Evolutionary conservation across 1,140 invertebrate species (phyloP), one percentile per base, ranked within the genome.

Genomic region (Berghia stephanieae): DNA sequence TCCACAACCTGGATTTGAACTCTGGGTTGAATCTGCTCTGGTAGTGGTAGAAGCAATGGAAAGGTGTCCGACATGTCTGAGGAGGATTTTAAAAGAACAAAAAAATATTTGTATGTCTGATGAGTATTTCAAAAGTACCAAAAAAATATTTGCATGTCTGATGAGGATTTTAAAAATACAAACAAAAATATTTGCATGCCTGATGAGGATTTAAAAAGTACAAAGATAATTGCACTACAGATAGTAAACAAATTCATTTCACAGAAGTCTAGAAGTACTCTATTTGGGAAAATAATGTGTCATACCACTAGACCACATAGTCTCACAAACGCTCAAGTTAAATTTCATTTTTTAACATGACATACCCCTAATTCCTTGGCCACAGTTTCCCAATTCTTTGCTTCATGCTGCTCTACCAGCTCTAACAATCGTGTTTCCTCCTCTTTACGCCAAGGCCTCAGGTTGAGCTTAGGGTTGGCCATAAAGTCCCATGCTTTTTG

Each of bases 11-110:
- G 60, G 79, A 68, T 24, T 74, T 69, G 66, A 77, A 81, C 24
- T 81, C 78, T n/a, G 78, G 34, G 75, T 84, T 85, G 16, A 88
- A 76, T 67, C 86, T 81, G 31, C 81, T 80, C 60, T 88, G 86
- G 69, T 86, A 89, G 77, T 86, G 84, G 79, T 88, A 86, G n/a
- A 89, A 68, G 75, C 88, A 89, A 55, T 88, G 87, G 60, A 84
- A 89, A 3, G 88, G 78, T 57, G 87, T 87, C 49, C 88, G 76
- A 24, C 83, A 80, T 16, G 87, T 88, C 86, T 88, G 83, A 52
- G 86, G 83, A 55, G 63, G 31, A 44, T 31, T 52, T 34, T 31
- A 16, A 6, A 24, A 73, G 31, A 34, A 18, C n/a, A n/a, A 13
- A 49, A 49, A 13, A 13, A 67, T 34, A 31, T 3, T 31, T 67